These are phyloP conservation scores for Poecilia latipinna DNA, from an alignment of 2,113 vertebrate genomes.

Conservation along the genomic window DNA sequence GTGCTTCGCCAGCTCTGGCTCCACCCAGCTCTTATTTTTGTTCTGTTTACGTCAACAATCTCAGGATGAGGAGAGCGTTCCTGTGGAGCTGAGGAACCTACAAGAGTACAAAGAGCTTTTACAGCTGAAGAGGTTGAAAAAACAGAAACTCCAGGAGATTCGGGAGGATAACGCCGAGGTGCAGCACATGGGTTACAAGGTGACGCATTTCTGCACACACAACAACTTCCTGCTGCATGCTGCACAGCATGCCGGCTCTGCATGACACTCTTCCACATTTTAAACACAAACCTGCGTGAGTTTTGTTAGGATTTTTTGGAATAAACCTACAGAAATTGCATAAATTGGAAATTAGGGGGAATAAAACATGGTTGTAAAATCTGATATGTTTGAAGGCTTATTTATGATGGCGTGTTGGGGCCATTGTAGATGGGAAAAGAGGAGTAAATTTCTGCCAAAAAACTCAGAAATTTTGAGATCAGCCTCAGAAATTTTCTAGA, in stretches of 20 bases:
- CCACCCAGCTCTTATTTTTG: not conserved
- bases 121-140: slow-evolving; percentile 94
- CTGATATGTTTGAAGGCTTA: no score
- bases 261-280: not conserved
- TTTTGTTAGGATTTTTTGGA: not conserved
- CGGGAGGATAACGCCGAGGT: slow-evolving; percentile 87
- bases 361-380: not conserved
- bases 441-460: no score
- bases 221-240: not conserved
- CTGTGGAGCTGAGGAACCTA: slow-evolving; percentile 85
- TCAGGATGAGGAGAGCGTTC: slow-evolving; percentile 94
- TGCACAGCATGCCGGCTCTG: not conserved
- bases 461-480: no score
- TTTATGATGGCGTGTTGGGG: not conserved
- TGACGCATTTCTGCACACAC: slow-evolving; percentile 45
- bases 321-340: not conserved
- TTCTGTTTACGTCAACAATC: slow-evolving; percentile 3
- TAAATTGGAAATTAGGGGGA: not conserved
- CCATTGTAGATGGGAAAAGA: not conserved
- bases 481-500: no score
- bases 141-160: slow-evolving; percentile 91
- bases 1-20: not conserved
- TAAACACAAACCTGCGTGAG: not conserved
- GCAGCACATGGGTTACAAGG: slow-evolving; percentile 93
- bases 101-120: slow-evolving; percentile 97